Percentiles rank a stretch among this genome's conserved stretches.
Conservation (phyloP, 2,797 vertebrate species). For the Glossophaga mutica region DNA sequence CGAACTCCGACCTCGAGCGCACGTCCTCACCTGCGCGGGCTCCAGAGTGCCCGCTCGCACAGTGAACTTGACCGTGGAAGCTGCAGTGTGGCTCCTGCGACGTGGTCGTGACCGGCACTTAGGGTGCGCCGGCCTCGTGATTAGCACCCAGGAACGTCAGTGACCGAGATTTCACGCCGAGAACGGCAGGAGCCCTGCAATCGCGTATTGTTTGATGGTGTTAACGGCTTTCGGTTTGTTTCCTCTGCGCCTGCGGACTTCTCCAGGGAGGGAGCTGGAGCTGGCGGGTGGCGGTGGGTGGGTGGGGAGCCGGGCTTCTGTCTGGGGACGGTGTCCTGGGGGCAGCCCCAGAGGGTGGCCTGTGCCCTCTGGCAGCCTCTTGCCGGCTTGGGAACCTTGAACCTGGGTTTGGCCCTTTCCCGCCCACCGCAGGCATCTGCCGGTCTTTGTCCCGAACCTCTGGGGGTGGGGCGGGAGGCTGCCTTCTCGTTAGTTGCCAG, state of each 20-base stretch:
- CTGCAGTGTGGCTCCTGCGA: background rate
- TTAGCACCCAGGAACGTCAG: background rate
- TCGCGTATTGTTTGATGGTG: background rate
- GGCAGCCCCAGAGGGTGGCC: background rate
- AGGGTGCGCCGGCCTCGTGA: background rate
- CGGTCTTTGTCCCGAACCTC: background rate
- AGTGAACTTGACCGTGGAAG: background rate
- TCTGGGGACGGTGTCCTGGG: background rate
- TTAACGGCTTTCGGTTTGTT: background rate
- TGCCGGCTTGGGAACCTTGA: background rate
- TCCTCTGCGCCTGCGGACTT: background rate
- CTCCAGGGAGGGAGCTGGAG: background rate
- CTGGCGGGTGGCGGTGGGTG: too few species aligned
- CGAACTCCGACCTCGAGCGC: background rate
- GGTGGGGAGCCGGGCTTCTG: too few species aligned
- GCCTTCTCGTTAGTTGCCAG: rapidly evolving
- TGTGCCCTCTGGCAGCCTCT: background rate
- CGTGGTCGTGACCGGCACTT: background rate
- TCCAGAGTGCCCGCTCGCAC: background rate
- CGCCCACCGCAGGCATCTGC: rapidly evolving
- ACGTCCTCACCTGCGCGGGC: background rate
- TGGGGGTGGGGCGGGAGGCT: rapidly evolving
- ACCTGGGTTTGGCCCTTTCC: background rate
- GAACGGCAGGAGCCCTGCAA: background rate
- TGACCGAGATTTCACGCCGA: background rate